Evolutionary conservation across 2,888 invertebrate species (phyloP), one percentile per base, ranked within the genome.

Genomic region (Leucophenga maculata): DNA sequence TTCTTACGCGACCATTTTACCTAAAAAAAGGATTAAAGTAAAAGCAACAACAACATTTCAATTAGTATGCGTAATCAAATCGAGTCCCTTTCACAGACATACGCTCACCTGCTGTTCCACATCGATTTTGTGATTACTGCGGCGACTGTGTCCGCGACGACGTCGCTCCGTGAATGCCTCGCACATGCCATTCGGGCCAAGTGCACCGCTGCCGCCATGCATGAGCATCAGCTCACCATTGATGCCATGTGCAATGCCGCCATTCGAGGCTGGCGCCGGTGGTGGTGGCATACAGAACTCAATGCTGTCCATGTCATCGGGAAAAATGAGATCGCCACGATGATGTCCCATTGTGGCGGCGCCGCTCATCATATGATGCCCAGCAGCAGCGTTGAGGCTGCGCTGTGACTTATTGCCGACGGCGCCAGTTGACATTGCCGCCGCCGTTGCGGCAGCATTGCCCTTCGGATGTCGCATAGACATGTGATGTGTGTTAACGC

Each of bases 1-100:
- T 92, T 92, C 82, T 91, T 92, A 75, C 92, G 90, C 64, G 91
- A 91, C 92, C 92, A 92, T 68, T 91, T 90, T 52, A 91, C 91
- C 89, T 89, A 1, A 20, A 52, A 18, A 31, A 14, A 26, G 16
- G 31, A 57, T 14, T 26, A 13, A 57, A 22, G 55, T 26, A 57
- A 31, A 31, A 22, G 18, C 14, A 22, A 26, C 31, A 11, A 57
- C 1, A 39, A 57, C n/a, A n/a, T 13, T 11, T 9, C 11, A 6
- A 26, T 26, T 57, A 31, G 14, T 13, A 46, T 46, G 13, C n/a
- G 46, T 13, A n/a, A n/a, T n/a, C n/a, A n/a, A n/a, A n/a, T n/a
- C n/a, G n/a, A n/a, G n/a, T n/a, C n/a, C n/a, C n/a, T n/a, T n/a
- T n/a, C n/a, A 16, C 44, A 39, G 16, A 68, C 26, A 32, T 16